Evolutionary conservation across 2,797 vertebrate species (phyloP).

Genomic region (Sciaenops ocellatus): DNA sequence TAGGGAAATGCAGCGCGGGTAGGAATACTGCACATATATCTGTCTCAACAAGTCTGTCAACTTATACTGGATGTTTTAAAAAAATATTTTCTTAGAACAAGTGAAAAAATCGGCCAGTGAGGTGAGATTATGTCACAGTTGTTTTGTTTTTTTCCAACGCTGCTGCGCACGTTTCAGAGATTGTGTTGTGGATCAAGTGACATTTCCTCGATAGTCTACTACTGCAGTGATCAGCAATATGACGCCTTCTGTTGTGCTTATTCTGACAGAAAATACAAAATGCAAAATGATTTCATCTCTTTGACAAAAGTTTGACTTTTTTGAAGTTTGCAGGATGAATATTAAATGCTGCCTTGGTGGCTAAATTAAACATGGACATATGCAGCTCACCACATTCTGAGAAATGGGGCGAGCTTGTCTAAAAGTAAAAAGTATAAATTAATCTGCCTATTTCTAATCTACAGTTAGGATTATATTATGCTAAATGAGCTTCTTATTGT

Average conservation of each 20-base stretch:
- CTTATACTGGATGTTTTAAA: not conserved
- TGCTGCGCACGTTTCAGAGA: slow-evolving; percentile 36
- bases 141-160: not conserved
- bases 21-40: slow-evolving; percentile 48
- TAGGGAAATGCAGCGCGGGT: slow-evolving; percentile 59
- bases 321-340: not conserved
- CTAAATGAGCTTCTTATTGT: no score
- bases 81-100: not conserved
- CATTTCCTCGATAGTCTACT: slow-evolving; percentile 31
- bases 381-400: not conserved
- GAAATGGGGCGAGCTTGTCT: not conserved
- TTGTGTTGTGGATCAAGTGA: slow-evolving; percentile 39
- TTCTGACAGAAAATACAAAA: not conserved
- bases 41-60: not conserved
- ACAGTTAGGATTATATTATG: no score
- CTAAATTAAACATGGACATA: not conserved
- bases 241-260: no score
- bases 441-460: not conserved
- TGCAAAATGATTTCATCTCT: not conserved
- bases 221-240: not conserved
- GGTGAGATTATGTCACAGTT: slow-evolving; percentile 15
- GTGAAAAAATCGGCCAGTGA: not conserved
- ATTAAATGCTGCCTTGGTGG: not conserved
- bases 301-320: not conserved
- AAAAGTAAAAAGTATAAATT: not conserved